Percentiles rank a stretch among this genome's conserved stretches.
Conservation (phyloP, 2,888 invertebrate species). For the Caenorhabditis sp. region DNA sequence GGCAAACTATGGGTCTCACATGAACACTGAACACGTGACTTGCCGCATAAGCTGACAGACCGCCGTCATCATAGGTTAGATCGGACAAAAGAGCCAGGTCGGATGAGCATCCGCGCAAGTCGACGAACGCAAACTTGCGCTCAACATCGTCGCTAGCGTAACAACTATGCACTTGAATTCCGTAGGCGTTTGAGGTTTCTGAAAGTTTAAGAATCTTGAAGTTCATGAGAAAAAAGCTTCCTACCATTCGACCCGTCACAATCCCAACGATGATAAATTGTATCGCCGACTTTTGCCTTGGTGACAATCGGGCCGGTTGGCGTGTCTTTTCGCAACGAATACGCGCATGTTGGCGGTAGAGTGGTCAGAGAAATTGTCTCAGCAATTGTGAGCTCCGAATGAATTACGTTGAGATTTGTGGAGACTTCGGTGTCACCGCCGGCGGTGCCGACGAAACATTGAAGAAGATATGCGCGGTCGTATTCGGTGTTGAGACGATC, state of each 20-base stretch:
- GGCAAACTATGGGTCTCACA: constrained; percentile 1
- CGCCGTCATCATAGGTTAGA: constrained; percentile 59
- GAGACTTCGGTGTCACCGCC: constrained; percentile 51
- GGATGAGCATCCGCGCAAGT: constrained; percentile 59
- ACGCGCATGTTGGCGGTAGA: constrained; percentile 64
- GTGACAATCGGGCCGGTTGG: constrained; percentile 60
- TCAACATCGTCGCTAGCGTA: constrained; percentile 61
- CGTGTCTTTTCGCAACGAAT: constrained; percentile 61
- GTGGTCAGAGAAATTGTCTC: constrained; percentile 62
- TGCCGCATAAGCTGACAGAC: constrained; percentile 59
- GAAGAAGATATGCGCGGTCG: constrained; percentile 52
- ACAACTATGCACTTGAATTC: constrained; percentile 64
- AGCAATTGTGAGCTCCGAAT: constrained; percentile 47
- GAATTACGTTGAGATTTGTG: constrained; percentile 56
- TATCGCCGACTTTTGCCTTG: constrained; percentile 62
- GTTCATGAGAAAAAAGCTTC: no score
- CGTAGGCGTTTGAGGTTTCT: constrained; percentile 61
- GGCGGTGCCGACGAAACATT: constrained; percentile 44
- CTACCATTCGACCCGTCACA: constrained; percentile 61
- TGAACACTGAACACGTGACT: constrained; percentile 59
- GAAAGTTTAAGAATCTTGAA: constrained; percentile 9
- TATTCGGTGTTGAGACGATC: constrained; percentile 37
- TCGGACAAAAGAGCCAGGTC: constrained; percentile 60
- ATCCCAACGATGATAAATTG: constrained; percentile 69
- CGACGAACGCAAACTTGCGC: constrained; percentile 55